Evolutionary conservation across 23 tunicate genomes (phyloP).

Genomic region (Pegea sp.): DNA sequence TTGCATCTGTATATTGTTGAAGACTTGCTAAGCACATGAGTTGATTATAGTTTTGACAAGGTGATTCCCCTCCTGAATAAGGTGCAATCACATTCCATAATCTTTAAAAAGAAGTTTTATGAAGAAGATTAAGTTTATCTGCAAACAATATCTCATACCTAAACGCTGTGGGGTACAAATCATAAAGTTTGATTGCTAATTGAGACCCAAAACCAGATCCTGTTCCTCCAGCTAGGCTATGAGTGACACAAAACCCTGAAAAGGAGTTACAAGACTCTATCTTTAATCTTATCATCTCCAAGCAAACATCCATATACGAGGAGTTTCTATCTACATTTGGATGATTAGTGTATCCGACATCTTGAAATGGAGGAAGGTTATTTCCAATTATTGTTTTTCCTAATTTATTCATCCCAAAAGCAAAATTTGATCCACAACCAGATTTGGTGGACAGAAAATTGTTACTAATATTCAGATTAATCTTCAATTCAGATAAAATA

Average conservation of each 20-base stretch:
- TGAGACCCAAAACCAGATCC: slow-evolving; percentile 81
- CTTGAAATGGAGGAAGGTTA: slow-evolving; percentile 16
- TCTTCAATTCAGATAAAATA: too few species aligned
- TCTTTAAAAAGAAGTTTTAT: slow-evolving; percentile 5
- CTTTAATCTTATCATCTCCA: slow-evolving; percentile 42
- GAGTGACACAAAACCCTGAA: slow-evolving; percentile 51
- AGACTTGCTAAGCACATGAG: slow-evolving; percentile 33
- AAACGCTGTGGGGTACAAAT: slow-evolving; percentile 68
- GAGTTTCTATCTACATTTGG: slow-evolving; percentile 21
- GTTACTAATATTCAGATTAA: slow-evolving; percentile 15
- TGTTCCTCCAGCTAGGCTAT: slow-evolving; percentile 77
- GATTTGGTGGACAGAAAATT: slow-evolving; percentile 23
- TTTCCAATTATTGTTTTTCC: slow-evolving; percentile 7
- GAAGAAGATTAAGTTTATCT: not conserved
- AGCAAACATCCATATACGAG: slow-evolving; percentile 23
- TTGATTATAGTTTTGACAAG: slow-evolving; percentile 71
- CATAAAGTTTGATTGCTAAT: slow-evolving; percentile 31
- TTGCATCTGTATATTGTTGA: slow-evolving; percentile 49
- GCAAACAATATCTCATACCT: slow-evolving; percentile 10
- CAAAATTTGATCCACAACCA: slow-evolving; percentile 92
- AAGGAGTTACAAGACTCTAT: slow-evolving; percentile 62
- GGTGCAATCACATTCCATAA: slow-evolving; percentile 59
- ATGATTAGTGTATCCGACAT: slow-evolving; percentile 16
- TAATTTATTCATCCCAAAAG: slow-evolving; percentile 40
- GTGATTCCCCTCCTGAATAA: slow-evolving; percentile 40